phyloP scores from a whole-genome alignment of 2,888 invertebrate genomes.

The Hemistola chrysoprasaria region DNA sequence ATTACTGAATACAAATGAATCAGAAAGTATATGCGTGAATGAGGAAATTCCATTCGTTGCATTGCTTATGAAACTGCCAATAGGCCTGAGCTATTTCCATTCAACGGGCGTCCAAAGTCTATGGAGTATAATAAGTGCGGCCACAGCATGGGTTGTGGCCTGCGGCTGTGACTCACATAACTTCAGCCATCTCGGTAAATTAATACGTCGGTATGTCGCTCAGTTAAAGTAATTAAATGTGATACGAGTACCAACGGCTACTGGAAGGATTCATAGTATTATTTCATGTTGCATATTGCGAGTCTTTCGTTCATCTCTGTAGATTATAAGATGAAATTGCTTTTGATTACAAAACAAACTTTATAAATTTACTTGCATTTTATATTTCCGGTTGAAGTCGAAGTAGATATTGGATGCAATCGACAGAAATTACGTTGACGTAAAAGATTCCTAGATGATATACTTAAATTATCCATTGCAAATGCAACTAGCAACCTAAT shows the following conservation, averaged over 20 bases:
- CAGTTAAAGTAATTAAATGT: slow-evolving; percentile 30
- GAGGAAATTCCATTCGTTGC: slow-evolving; percentile 69
- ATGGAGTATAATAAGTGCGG: background rate
- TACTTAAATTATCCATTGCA: background rate
- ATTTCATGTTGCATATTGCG: too few relatives aligned
- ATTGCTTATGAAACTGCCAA: slow-evolving; percentile 32
- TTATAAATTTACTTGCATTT: background rate
- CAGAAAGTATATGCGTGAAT: slow-evolving; percentile 68
- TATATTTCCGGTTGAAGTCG: slow-evolving; percentile 26
- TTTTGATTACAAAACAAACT: too few relatives aligned
- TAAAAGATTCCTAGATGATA: slow-evolving; percentile 22
- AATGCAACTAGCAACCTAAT: too few relatives aligned
- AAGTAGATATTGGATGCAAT: slow-evolving; percentile 46
- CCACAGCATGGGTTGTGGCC: slow-evolving; percentile 19
- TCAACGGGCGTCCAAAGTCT: slow-evolving; percentile 32
- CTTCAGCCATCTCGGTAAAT: slow-evolving; percentile 28
- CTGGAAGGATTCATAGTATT: slow-evolving; percentile 16
- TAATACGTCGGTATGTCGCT: slow-evolving; percentile 30
- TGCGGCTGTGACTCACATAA: slow-evolving; percentile 27
- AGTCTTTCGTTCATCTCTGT: too few relatives aligned
- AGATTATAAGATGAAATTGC: too few relatives aligned
- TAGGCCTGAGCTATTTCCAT: slow-evolving; percentile 36
- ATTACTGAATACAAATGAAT: slow-evolving; percentile 71
- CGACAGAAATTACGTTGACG: slow-evolving; percentile 40
- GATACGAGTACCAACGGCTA: slow-evolving; percentile 17